Conservation (phyloP, 1,140 invertebrate genomes). For the Penaeus vannamei region DNA sequence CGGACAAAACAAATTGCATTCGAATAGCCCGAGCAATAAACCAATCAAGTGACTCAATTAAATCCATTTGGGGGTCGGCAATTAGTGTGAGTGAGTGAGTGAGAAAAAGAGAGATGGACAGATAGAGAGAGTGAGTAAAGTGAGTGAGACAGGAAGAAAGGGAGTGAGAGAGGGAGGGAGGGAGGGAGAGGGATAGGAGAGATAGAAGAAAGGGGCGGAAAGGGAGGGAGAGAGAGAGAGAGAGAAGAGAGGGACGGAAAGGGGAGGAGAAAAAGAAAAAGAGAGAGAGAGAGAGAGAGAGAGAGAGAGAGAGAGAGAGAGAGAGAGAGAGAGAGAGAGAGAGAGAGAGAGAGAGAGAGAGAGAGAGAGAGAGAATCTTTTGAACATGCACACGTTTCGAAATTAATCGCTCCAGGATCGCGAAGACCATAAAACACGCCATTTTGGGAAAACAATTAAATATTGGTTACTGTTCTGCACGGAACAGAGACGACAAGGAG, state of each 20-base stretch:
- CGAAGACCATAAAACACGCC: conserved; percentile 13
- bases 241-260: neutral
- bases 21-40: too few species aligned
- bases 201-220: too few species aligned
- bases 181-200: neutral
- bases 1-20: too few species aligned
- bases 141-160: neutral
- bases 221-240: neutral
- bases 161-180: neutral
- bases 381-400: too few species aligned
- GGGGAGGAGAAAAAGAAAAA: neutral
- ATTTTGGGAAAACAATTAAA: neutral
- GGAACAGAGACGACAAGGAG: neutral
- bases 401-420: too few species aligned
- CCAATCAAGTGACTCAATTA: too few species aligned
- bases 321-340: conserved; percentile 42
- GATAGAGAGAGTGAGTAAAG: neutral
- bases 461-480: neutral
- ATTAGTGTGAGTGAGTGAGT: neutral
- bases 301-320: conserved; percentile 47
- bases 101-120: neutral
- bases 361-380: too few species aligned
- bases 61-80: too few species aligned
- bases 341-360: too few species aligned
- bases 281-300: conserved; percentile 34